Conservation (phyloP, 2,113 vertebrate species). For the Numenius arquata region DNA sequence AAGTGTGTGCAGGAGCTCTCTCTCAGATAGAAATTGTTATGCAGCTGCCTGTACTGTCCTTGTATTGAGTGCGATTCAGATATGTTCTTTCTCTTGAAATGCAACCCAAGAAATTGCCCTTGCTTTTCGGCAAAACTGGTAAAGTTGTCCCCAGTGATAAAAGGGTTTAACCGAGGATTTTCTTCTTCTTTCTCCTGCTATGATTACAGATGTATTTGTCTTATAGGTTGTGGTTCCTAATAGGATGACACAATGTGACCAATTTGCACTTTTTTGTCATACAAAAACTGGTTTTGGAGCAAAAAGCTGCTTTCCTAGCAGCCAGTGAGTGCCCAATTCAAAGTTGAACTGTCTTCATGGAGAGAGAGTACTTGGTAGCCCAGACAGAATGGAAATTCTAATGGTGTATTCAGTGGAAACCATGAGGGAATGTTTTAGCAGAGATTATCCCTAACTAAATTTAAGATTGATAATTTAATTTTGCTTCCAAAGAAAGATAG, state of each 20-base stretch:
- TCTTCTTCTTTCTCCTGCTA: background rate
- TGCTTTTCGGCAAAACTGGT: background rate
- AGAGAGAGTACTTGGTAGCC: constrained; percentile 32
- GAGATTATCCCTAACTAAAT: constrained; percentile 69
- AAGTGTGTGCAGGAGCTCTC: background rate
- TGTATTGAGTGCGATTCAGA: background rate
- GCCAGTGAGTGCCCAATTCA: constrained; percentile 34
- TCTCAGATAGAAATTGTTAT: background rate
- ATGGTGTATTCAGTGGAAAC: constrained; percentile 53
- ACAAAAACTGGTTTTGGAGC: background rate
- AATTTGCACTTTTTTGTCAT: background rate
- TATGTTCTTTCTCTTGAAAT: background rate
- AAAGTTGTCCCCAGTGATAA: background rate
- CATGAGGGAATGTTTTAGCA: constrained; percentile 54
- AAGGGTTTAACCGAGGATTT: background rate
- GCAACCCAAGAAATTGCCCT: background rate
- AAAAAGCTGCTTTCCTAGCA: constrained; percentile 52
- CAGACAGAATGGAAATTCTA: constrained; percentile 36
- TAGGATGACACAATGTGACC: background rate
- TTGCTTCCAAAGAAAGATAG: constrained; percentile 65
- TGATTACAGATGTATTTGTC: background rate
- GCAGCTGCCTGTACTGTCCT: background rate
- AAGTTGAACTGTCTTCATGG: constrained; percentile 37
- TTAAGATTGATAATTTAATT: constrained; percentile 72
- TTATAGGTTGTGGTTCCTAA: background rate